Evolutionary conservation across 1,140 invertebrate species (phyloP), one percentile per base, ranked within the genome.

Genomic region (Hypsibius dujardini): DNA sequence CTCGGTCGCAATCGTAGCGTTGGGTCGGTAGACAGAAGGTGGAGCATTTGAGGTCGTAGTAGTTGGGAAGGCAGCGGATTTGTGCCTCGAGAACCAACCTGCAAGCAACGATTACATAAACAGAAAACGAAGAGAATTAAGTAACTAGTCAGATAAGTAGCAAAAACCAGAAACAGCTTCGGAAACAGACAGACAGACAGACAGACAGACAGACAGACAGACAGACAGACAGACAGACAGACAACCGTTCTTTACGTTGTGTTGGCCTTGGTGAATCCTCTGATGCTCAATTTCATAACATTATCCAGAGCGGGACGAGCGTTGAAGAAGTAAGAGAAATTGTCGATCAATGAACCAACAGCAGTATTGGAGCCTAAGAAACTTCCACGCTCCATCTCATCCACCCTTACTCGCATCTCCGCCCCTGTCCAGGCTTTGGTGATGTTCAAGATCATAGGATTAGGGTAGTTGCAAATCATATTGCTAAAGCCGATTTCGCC

Each of bases 301-400:
- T 7, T 56, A 45, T 45, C 62, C 7, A 3, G 3, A 7, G 62
- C 12, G 12, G 62, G 62, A 12, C 62, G 12, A 7, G 12, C 42
- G 62, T 67, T 67, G 42, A 67, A 67, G 12, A 15, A 12, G 42
- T 67, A 67, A 15, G 62, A 15, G 42, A 67, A 67, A 15, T 67
- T 67, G 42, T 67, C 62, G 7, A 67, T 67, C 7, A 67, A 3
- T 45, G 62, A 42, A 15, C 62, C 62, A 7, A 7, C 45, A 15
- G 62, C 62, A 12, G 62, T 67, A 42, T 67, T 67, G 42, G 62
- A 12, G 12, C 62, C 62, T 7, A 67, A 42, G 42, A 67, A 67
- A 42, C 62, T 67, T 12, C 62, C 62, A 67, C 62, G 62, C 42
- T 67, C 62, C 62, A 67, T 67, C 62, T 67, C 62, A 12, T 12